Evolutionary conservation across 2,888 invertebrate species (phyloP).

Genomic region (Euphydryas editha): DNA sequence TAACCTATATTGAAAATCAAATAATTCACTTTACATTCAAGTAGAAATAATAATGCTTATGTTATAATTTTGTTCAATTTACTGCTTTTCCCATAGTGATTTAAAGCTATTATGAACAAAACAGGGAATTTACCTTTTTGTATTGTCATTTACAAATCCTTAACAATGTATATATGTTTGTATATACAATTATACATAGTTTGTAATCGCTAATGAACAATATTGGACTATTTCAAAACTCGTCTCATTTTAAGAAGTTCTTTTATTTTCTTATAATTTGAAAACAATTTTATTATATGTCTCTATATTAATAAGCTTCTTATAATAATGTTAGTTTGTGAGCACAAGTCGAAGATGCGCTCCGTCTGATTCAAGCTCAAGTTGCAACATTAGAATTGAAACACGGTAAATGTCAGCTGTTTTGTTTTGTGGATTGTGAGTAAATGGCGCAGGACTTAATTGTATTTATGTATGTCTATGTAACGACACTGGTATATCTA

Average conservation of each 20-base stretch:
- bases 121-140: too few species aligned
- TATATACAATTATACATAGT: too few species aligned
- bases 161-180: too few species aligned
- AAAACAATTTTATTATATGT: too few species aligned
- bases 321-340: conserved; percentile 6
- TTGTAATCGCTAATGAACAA: too few species aligned
- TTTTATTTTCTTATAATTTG: too few species aligned
- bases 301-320: too few species aligned
- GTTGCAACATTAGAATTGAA: conserved; percentile 47
- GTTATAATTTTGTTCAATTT: conserved; percentile 11
- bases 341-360: conserved; percentile 31
- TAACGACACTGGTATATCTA: background rate
- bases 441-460: conserved; percentile 31
- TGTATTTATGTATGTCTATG: conserved; percentile 6
- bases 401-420: conserved; percentile 42
- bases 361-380: conserved; percentile 24
- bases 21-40: conserved; percentile 31
- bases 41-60: conserved; percentile 27
- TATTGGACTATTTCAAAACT: too few species aligned
- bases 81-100: background rate
- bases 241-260: too few species aligned
- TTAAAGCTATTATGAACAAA: too few species aligned
- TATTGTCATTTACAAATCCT: too few species aligned
- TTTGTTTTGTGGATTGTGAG: conserved; percentile 33
- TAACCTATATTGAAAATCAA: conserved; percentile 25